Conservation (phyloP, 2,888 invertebrate species). For the Apeira syringaria region DNA sequence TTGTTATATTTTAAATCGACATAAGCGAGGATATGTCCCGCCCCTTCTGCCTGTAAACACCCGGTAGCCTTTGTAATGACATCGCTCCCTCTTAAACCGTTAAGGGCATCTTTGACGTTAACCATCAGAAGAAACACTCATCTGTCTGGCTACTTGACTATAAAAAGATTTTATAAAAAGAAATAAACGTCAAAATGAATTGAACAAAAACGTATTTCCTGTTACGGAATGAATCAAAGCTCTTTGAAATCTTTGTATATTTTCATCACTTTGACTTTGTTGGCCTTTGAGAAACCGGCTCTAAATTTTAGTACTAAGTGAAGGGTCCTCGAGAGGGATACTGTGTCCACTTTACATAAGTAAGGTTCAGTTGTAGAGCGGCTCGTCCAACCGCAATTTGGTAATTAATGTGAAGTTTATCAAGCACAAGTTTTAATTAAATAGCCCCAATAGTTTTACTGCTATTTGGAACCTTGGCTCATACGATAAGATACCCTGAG, state of each 20-base stretch:
- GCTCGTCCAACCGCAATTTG: constrained; percentile 17
- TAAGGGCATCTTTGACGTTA: too few relatives aligned
- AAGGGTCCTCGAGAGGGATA: constrained; percentile 20
- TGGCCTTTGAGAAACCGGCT: constrained; percentile 1
- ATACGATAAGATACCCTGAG: too few relatives aligned
- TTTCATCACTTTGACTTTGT: constrained; percentile 4
- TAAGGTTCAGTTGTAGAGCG: constrained; percentile 16
- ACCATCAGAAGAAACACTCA: too few relatives aligned
- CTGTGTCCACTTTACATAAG: constrained; percentile 29
- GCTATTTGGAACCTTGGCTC: neutral
- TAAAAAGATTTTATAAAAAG: neutral
- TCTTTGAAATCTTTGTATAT: neutral
- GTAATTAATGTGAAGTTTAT: constrained; percentile 11
- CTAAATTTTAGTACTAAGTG: neutral
- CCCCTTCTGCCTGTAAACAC: too few relatives aligned
- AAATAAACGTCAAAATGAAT: neutral
- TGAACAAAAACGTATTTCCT: too few relatives aligned
- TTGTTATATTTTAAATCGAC: too few relatives aligned
- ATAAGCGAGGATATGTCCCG: too few relatives aligned
- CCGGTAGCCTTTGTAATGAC: too few relatives aligned
- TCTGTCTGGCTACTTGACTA: too few relatives aligned
- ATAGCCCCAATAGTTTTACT: neutral
- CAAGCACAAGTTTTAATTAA: constrained; percentile 18
- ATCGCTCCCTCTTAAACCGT: too few relatives aligned
- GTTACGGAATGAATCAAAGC: neutral